Base-by-base conservation (phyloP, 1,140 invertebrate species). In the Anastrepha obliqua region DNA sequence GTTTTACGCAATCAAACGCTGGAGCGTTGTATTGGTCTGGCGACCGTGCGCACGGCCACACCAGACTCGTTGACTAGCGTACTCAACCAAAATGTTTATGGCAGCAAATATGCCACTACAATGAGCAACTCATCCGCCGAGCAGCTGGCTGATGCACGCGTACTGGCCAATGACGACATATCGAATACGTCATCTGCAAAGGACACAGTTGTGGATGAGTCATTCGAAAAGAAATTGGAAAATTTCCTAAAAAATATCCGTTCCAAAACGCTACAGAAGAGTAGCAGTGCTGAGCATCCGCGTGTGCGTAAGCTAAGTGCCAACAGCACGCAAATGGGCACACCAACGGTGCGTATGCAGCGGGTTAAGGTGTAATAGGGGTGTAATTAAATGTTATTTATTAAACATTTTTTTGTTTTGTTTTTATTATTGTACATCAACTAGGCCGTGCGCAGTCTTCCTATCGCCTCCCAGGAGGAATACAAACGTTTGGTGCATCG, bases 381-480 rank as follows among this genome's bases (percentile, higher is more conserved):
- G 13, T 29, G 42, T 67, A 13, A 11, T 39, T 55, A 0, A 55
- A 65, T 65, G 11, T 2, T 51, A 85, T 60, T 62, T 62, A n/a
- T 86, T 62, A 62, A 44, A 78, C 20, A 55, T 29, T 29, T 81
- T 29, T 55, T 29, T 74, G 2, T 47, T 47, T 2, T 17, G 15
- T 47, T 51, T 2, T 74, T 5, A 51, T 15, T 29, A 20, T 81
- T 51, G 51, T 78, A 6, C 20, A 8, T 55, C 13, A 2, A 13
- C 15, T 60, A 93, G 92, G 91, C 91, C 88, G 92, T 93, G 70
- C 88, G 91, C 2, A 92, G 92, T 87, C 88, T 93, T 60, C 92
- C 92, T 4, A 89, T 89, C 20, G 90, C 91, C 2, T 91, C 92
- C 0, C 92, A 93, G 87, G 89, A 90, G 86, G 92, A 93, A 88